phyloP scores from a whole-genome alignment of 2,113 vertebrate species.

The Junco hyemalis region DNA sequence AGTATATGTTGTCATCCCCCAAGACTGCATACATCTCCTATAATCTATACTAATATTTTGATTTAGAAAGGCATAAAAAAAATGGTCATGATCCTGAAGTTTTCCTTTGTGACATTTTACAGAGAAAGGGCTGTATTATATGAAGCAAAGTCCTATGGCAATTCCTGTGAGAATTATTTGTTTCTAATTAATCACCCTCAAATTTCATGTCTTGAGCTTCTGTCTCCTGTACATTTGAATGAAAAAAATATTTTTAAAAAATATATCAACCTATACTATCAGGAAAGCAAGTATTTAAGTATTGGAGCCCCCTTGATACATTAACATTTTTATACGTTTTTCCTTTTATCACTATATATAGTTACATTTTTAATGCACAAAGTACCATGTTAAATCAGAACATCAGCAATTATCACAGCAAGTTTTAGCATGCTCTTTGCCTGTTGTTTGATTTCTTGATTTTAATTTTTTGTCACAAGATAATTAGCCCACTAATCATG shows the following conservation, averaged over 20 bases:
- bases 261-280: not conserved
- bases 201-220: not conserved
- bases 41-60: not conserved
- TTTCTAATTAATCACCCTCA: not conserved
- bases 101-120: not conserved
- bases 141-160: rapidly evolving
- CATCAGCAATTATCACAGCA: not conserved
- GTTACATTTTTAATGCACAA: not conserved
- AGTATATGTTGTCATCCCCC: not conserved
- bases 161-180: not conserved
- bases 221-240: not conserved
- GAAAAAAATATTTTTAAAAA: not conserved
- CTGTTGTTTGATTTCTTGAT: constrained; percentile 42
- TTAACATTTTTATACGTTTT: not conserved
- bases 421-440: not conserved
- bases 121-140: not conserved
- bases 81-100: not conserved
- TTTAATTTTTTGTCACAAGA: constrained; percentile 60
- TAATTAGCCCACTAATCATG: constrained; percentile 38
- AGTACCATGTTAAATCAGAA: not conserved
- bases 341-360: not conserved
- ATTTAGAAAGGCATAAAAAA: not conserved
- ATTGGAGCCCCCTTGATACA: not conserved
- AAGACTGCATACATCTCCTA: not conserved
- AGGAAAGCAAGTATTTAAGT: not conserved